Evolutionary conservation across 2,113 vertebrate genomes (phyloP), one percentile per base, ranked within the genome.

Genomic region (Athene cunicularia): DNA sequence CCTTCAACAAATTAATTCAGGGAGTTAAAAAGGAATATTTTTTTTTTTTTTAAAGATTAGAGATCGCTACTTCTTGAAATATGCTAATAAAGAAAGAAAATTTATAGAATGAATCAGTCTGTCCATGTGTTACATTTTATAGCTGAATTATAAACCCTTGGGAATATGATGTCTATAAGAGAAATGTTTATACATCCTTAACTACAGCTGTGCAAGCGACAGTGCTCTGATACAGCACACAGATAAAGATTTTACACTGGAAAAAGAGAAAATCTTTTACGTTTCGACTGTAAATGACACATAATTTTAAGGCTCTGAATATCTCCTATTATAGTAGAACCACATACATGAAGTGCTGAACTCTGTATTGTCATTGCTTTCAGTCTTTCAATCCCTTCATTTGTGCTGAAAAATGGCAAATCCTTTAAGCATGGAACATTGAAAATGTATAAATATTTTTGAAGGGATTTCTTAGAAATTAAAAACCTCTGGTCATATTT

Each of bases 361-460:
- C 39, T 82, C 18, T 11, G 22, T 30, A 83, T 85, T 95, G 68
- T 84, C 72, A 76, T 76, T 86, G 35, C 75, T 89, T 95, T 86
- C 2, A 0, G 27, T 85, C 68, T 89, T 94, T 92, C 67, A 83
- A 4, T 88, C 81, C 56, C 30, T 86, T 86, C 56, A 92, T 90
- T 96, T 86, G 83, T 67, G 68, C 47, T 82, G 73, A 94, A 93
- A 75, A 95, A 87, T 52, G 86, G 83, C 32, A 96, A 96, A 95
- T 96, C 91, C 62, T 90, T 88, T 94, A 85, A 73, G 55, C 72
- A 70, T 0, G 8, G 50, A 91, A 55, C 86, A 85, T 6, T 93
- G 88, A 85, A 89, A 95, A 91, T 32, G 24, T 45, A 58, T 24
- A 93, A 92, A 92, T 87, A 92, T 86, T 96, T 96, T 94, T 94